Evolutionary conservation across 2,888 invertebrate genomes (phyloP).

Genomic region (Acleris holmiana): DNA sequence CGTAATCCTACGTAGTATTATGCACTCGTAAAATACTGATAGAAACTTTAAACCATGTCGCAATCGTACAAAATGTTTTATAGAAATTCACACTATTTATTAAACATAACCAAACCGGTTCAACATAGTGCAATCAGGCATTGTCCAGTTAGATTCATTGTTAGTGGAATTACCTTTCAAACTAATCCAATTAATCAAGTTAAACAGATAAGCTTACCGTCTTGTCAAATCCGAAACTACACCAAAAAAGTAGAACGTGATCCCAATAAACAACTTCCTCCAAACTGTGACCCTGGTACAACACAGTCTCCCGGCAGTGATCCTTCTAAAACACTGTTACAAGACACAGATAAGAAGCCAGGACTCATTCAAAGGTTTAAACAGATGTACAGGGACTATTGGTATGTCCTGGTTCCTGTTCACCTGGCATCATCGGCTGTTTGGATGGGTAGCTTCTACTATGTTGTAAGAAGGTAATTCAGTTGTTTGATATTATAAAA

Average conservation of each 20-base stretch:
- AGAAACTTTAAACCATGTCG: slow-evolving; percentile 57
- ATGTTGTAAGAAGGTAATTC: slow-evolving; percentile 91
- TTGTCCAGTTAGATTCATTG: slow-evolving; percentile 56
- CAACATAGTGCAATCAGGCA: slow-evolving; percentile 58
- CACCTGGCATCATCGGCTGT: slow-evolving; percentile 94
- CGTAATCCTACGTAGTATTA: slow-evolving; percentile 6
- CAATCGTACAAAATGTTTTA: slow-evolving; percentile 61
- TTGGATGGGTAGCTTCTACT: slow-evolving; percentile 96
- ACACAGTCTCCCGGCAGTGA: slow-evolving; percentile 34
- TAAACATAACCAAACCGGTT: slow-evolving; percentile 65
- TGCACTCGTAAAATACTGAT: slow-evolving; percentile 14
- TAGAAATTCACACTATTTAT: slow-evolving; percentile 58
- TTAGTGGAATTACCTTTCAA: slow-evolving; percentile 58
- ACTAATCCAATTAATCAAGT: slow-evolving; percentile 48
- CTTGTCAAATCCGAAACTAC: slow-evolving; percentile 50
- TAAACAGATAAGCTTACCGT: slow-evolving; percentile 46
- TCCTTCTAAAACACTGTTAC: slow-evolving; percentile 44
- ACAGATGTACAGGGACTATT: slow-evolving; percentile 96
- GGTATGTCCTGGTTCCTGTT: slow-evolving; percentile 98
- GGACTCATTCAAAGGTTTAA: slow-evolving; percentile 93
- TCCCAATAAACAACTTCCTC: slow-evolving; percentile 44
- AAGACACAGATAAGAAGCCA: slow-evolving; percentile 67
- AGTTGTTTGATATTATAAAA: slow-evolving; percentile 7
- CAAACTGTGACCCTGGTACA: too few species aligned
- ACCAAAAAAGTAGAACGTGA: slow-evolving; percentile 47